Evolutionary conservation across 2,888 invertebrate genomes (phyloP).

Genomic region (Stegophylla sp.): DNA sequence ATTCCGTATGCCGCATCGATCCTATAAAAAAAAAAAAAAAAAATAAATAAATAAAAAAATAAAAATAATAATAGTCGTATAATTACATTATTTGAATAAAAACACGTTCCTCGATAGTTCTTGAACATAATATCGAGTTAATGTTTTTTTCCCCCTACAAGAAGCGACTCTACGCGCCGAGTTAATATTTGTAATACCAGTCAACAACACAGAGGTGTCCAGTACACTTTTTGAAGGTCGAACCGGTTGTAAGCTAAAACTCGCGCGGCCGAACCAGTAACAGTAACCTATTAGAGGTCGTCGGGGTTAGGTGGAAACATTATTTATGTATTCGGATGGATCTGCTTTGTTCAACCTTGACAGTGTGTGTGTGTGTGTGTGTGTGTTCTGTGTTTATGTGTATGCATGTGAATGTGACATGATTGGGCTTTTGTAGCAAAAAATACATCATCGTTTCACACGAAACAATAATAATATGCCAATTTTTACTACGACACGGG

Average conservation of each 20-base stretch:
- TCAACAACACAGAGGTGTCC: slow-evolving; percentile 29
- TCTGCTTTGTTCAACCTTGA: slow-evolving; percentile 40
- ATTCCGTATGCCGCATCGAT: neutral
- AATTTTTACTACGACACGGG: too few relatives aligned
- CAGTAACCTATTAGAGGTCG: slow-evolving; percentile 50
- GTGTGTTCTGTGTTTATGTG: neutral
- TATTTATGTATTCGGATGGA: neutral
- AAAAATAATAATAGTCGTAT: neutral
- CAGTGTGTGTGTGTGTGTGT: slow-evolving; percentile 3
- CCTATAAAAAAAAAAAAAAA: too few relatives aligned
- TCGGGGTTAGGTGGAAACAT: slow-evolving; percentile 32
- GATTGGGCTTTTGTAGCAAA: slow-evolving; percentile 10
- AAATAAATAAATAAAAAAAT: too few relatives aligned
- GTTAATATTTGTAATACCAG: slow-evolving; percentile 17
- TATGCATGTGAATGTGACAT: neutral
- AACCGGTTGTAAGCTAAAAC: slow-evolving; percentile 38
- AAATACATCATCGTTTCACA: neutral
- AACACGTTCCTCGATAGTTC: slow-evolving; percentile 37
- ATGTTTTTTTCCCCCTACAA: neutral
- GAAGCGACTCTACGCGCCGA: neutral
- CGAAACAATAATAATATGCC: too few relatives aligned
- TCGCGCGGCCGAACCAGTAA: slow-evolving; percentile 43
- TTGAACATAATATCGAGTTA: slow-evolving; percentile 25
- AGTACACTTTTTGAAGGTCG: slow-evolving; percentile 52
- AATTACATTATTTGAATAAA: slow-evolving; percentile 7